phyloP scores from a whole-genome alignment of 2,113 vertebrate genomes.

The Mus pahari region DNA sequence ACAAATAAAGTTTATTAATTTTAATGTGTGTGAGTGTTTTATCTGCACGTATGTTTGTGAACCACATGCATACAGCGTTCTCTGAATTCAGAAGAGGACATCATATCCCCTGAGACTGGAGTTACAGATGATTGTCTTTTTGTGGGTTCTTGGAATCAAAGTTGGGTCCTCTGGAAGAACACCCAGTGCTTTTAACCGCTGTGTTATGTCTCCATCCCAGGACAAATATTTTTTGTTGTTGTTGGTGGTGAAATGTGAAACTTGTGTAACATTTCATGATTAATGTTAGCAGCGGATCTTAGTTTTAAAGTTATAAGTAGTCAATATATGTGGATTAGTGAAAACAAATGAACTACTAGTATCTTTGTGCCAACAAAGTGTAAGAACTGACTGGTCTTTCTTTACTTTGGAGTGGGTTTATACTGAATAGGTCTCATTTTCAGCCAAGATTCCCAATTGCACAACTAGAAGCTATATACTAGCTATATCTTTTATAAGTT shows the following conservation, averaged over 20 bases:
- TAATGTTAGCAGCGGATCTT: not conserved
- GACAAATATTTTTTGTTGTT: not conserved
- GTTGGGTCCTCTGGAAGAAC: not conserved
- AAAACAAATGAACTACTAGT: not conserved
- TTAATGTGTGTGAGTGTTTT: not conserved
- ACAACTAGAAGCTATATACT: not conserved
- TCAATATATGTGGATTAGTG: not conserved
- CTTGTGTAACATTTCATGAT: not conserved
- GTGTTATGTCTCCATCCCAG: too few species aligned
- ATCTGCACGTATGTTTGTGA: not conserved
- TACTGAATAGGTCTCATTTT: not conserved
- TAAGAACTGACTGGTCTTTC: not conserved
- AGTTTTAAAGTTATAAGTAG: slow-evolving; percentile 17
- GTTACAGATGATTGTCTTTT: not conserved
- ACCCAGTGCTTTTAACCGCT: not conserved
- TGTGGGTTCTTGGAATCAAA: not conserved
- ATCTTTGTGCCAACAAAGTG: not conserved
- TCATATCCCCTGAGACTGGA: not conserved
- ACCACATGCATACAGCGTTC: not conserved
- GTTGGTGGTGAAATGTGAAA: not conserved
- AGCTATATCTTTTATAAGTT: not conserved
- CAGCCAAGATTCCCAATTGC: not conserved
- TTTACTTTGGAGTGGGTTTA: not conserved
- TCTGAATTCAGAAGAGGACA: not conserved
- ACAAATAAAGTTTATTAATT: not conserved